Base-by-base conservation (phyloP, 35 echinoderm and acorn worm species). In the Amphiura filiformis region DNA sequence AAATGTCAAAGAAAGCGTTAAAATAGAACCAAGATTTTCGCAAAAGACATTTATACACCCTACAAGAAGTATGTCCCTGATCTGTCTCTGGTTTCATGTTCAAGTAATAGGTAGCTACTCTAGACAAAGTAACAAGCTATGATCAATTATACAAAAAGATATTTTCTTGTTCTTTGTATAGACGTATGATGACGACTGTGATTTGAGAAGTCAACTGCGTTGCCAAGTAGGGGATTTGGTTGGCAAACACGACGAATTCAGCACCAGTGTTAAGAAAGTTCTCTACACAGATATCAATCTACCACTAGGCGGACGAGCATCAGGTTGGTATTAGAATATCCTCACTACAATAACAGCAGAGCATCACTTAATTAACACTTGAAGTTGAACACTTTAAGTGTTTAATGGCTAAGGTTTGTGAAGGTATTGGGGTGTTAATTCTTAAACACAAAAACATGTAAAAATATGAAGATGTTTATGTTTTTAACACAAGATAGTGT, bases 181-280 rank as follows among this genome's bases (percentile, higher is more conserved):
- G 84, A 84, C 18, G 0, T 92, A 92, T 81, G 57, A 79, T 15
- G 65, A 7, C 35, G 57, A 94, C n/a, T 94, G 92, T 33, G 82
- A 83, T 32, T 39, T 84, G 56, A 57, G 40, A 36, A 83, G 32
- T n/a, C 92, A 89, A 39, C 64, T 89, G n/a, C 37, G 92, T 0
- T 94, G 92, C 82, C 70, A 83, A 33, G 76, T 90, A 13, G 92
- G 92, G 17, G 92, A 94, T 81, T 18, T 94, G 36, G 78, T 83
- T 2, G 57, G 52, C 32, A 94, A 94, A 52, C 83, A 86, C 37
- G 91, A 85, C 0, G 65, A 92, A 40, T 82, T 88, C 84, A 92
- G 91, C 79, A 82, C 78, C 0, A 38, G 31, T 23, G 0, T 82
- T 39, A 57, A 38, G 33, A 76, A 85, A 56, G 70, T 85, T 31